These are phyloP conservation scores for Mycetomoellerius zeteki DNA, from an alignment of 1,140 invertebrate genomes.

Conservation along the genomic window DNA sequence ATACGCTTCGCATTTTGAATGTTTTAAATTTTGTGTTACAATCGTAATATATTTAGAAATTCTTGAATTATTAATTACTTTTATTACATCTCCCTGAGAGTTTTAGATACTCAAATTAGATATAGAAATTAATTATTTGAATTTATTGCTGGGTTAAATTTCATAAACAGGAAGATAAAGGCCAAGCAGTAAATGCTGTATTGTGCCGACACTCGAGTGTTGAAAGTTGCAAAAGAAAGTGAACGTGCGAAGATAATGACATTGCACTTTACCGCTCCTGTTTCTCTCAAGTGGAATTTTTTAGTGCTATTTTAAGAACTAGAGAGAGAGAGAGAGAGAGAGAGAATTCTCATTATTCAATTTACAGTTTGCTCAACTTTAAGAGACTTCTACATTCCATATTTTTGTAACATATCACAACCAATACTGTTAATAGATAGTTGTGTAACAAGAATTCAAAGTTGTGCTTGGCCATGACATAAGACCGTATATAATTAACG, in stretches of 20 bases:
- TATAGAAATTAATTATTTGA: background rate
- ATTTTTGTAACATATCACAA: background rate
- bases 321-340: too few species aligned
- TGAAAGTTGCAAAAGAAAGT: constrained; percentile 41
- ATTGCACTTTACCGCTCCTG: background rate
- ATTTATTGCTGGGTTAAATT: background rate
- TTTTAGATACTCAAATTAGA: background rate
- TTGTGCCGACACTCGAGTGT: background rate
- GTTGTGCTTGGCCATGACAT: background rate
- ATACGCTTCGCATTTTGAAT: background rate
- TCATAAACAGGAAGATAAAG: background rate
- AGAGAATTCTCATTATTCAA: background rate
- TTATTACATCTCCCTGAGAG: background rate
- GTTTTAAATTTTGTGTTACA: background rate
- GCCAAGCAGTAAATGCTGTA: background rate
- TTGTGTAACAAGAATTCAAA: constrained; percentile 12
- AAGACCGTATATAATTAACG: background rate
- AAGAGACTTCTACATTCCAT: background rate
- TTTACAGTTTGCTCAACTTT: background rate
- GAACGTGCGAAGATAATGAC: constrained; percentile 21
- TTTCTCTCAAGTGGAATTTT: background rate
- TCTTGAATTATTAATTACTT: background rate
- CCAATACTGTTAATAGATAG: background rate
- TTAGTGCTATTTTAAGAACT: background rate
- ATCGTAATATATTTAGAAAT: background rate